A percentile compares a stretch with the other conserved stretches of the same genome.
Conservation (phyloP, 92 coral and sea anemone genomes). For the Muricea muricata region DNA sequence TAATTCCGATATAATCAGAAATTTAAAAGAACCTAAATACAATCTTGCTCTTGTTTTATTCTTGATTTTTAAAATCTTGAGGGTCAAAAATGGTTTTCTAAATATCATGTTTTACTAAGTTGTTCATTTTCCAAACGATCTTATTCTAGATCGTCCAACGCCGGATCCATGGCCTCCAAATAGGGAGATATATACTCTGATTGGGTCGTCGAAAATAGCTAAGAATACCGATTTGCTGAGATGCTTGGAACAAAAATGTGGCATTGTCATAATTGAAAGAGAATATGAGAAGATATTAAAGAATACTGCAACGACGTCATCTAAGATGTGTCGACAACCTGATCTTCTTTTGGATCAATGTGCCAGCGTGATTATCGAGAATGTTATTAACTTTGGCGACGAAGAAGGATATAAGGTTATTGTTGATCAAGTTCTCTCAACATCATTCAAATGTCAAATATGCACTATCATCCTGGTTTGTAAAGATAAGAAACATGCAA, state of each 20-base stretch:
- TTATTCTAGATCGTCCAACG: not conserved
- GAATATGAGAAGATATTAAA: slow-evolving; percentile 53
- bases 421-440: slow-evolving; percentile 74
- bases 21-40: too few relatives aligned
- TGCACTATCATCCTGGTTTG: slow-evolving; percentile 79
- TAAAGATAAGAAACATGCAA: slow-evolving; percentile 15
- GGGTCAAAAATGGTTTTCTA: too few relatives aligned
- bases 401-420: slow-evolving; percentile 68
- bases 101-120: too few relatives aligned
- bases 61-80: too few relatives aligned
- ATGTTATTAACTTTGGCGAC: slow-evolving; percentile 49
- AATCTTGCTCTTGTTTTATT: too few relatives aligned
- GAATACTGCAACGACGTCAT: slow-evolving; percentile 36
- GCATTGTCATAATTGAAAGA: slow-evolving; percentile 86
- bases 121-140: not conserved
- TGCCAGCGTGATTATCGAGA: slow-evolving; percentile 73
- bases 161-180: slow-evolving; percentile 15
- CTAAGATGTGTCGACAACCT: slow-evolving; percentile 84
- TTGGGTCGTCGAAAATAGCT: slow-evolving; percentile 79
- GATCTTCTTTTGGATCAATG: slow-evolving; percentile 88
- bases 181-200: slow-evolving; percentile 76
- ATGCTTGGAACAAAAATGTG: slow-evolving; percentile 78
- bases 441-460: slow-evolving; percentile 80
- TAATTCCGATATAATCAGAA: too few relatives aligned
- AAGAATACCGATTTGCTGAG: slow-evolving; percentile 72